A percentile compares a stretch with the other conserved stretches of the same genome.
These are phyloP conservation scores for Drosophila melanica DNA, from an alignment of 1,140 invertebrate genomes.

Conservation along the genomic window DNA sequence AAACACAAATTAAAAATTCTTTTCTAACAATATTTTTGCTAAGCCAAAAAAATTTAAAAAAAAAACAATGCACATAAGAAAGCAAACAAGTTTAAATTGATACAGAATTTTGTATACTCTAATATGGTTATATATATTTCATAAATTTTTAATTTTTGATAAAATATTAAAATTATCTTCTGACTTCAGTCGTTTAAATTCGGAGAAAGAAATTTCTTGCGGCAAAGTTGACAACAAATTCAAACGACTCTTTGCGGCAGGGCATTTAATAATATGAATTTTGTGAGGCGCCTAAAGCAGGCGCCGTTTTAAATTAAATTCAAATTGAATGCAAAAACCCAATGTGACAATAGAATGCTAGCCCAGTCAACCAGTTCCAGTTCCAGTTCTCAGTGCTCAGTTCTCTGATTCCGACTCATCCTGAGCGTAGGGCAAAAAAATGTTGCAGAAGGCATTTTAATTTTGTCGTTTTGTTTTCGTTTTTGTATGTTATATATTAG, in stretches of 20 bases:
- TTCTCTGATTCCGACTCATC: slow-evolving; percentile 2
- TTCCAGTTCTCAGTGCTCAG: slow-evolving; percentile 12
- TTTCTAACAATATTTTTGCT: slow-evolving; percentile 28
- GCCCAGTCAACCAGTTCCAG: slow-evolving; percentile 9
- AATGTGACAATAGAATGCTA: slow-evolving; percentile 55
- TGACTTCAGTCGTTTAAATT: too few relatives aligned
- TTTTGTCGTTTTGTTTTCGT: too few relatives aligned
- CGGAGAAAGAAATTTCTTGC: too few relatives aligned
- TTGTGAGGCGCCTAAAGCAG: slow-evolving; percentile 54
- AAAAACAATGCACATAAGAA: slow-evolving; percentile 18
- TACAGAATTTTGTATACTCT: neutral
- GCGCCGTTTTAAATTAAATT: slow-evolving; percentile 61
- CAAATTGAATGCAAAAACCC: slow-evolving; percentile 15
- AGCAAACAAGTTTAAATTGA: neutral
- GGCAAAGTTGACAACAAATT: too few relatives aligned
- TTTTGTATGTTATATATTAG: too few relatives aligned
- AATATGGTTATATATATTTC: too few relatives aligned
- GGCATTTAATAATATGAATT: neutral
- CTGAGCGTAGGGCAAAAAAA: neutral
- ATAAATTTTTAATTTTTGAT: too few relatives aligned
- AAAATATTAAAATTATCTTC: too few relatives aligned
- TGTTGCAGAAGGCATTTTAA: too few relatives aligned
- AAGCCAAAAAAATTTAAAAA: slow-evolving; percentile 39
- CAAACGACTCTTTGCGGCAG: neutral
- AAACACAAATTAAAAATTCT: slow-evolving; percentile 49